A percentile compares a stretch with the other conserved stretches of the same genome.
These are phyloP conservation scores for Caenorhabditis plicata DNA, from an alignment of 2,888 invertebrate genomes.

Conservation along the genomic window DNA sequence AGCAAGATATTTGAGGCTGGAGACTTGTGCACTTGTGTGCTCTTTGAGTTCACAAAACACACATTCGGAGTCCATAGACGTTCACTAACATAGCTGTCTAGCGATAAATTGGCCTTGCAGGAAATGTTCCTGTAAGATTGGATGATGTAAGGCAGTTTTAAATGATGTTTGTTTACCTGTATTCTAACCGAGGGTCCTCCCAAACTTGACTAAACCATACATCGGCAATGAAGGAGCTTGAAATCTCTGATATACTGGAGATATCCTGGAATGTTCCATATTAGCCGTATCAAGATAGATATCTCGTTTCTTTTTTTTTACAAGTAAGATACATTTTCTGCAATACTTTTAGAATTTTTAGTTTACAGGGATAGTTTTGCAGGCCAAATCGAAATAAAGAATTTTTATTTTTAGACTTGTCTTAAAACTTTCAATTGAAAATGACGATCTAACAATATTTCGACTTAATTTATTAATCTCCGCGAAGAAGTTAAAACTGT, in stretches of 20 bases:
- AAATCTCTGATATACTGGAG: conserved; percentile 63
- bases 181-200: conserved; percentile 59
- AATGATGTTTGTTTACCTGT: conserved; percentile 44
- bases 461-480: too few species aligned
- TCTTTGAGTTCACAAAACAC: conserved; percentile 63
- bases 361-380: too few species aligned
- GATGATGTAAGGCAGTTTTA: neutral
- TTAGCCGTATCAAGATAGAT: conserved; percentile 10
- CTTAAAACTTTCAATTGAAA: too few species aligned
- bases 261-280: conserved; percentile 56
- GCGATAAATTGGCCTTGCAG: conserved; percentile 62
- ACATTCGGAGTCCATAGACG: conserved; percentile 64
- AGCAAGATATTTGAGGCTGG: conserved; percentile 62
- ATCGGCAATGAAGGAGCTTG: conserved; percentile 62
- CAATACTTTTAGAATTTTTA: too few species aligned
- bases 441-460: too few species aligned
- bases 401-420: too few species aligned
- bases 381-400: too few species aligned
- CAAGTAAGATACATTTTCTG: conserved; percentile 1
- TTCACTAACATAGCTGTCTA: conserved; percentile 62
- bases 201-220: conserved; percentile 65
- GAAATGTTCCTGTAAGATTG: conserved; percentile 49
- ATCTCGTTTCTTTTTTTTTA: conserved; percentile 4
- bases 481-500: too few species aligned
- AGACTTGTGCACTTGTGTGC: conserved; percentile 59